These are phyloP conservation scores for Pocillopora grandis DNA, from an alignment of 92 coral and sea anemone genomes.

Conservation along the genomic window DNA sequence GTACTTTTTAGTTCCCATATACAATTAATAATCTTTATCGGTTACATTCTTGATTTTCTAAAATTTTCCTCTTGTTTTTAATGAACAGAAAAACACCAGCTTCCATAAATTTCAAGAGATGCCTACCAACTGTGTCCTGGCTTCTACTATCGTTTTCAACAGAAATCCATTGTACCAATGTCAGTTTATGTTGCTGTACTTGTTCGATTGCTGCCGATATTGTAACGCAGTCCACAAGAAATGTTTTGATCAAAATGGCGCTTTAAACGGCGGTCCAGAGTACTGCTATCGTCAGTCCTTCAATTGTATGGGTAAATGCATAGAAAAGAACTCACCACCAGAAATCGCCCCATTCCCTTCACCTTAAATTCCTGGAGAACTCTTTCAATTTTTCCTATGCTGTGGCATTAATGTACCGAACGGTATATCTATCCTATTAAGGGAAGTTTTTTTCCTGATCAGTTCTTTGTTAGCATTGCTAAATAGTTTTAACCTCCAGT, in stretches of 20 bases:
- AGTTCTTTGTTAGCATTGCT: not conserved
- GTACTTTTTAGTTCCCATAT: no score
- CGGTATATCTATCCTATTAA: no score
- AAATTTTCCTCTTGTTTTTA: not conserved
- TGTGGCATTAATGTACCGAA: no score
- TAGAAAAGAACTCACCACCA: slow-evolving; percentile 10
- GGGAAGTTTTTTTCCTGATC: no score
- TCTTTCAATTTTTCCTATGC: not conserved
- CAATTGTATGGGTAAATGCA: slow-evolving; percentile 14
- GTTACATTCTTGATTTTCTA: no score
- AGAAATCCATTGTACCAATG: not conserved
- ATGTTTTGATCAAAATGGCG: not conserved
- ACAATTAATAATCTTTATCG: no score
- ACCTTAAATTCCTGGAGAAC: not conserved
- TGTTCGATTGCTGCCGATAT: slow-evolving; percentile 12
- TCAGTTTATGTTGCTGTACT: not conserved
- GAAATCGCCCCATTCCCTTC: not conserved
- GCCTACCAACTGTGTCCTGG: slow-evolving; percentile 6
- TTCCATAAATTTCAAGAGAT: slow-evolving; percentile 11
- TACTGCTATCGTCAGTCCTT: not conserved
- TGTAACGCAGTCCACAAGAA: not conserved
- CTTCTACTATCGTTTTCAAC: not conserved
- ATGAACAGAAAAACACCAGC: not conserved
- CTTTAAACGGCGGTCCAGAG: not conserved
- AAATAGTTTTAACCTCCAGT: not conserved